Conservation (phyloP, 2,888 invertebrate species). For the Brachypalpus laphriformis region DNA sequence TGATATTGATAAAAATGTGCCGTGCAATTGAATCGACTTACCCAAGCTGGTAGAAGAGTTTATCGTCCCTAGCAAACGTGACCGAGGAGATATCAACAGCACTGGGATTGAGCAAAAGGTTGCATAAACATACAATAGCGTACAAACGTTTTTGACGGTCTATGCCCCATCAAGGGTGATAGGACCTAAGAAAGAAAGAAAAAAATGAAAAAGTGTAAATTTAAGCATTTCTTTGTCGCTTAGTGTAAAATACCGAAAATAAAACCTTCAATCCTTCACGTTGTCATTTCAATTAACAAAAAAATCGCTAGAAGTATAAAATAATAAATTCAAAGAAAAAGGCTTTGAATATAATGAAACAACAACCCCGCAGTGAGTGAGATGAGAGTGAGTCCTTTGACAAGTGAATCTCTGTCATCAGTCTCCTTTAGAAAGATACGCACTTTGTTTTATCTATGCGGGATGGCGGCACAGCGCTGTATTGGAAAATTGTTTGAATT, state of each 20-base stretch:
- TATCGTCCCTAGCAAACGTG: too few relatives aligned
- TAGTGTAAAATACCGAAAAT: not conserved
- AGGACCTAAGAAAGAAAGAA: too few relatives aligned
- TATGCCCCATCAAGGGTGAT: too few relatives aligned
- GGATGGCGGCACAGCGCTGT: conserved; percentile 41
- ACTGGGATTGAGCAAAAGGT: too few relatives aligned
- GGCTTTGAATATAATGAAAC: conserved; percentile 38
- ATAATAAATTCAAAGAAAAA: conserved; percentile 55
- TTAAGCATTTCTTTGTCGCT: conserved; percentile 7
- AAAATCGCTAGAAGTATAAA: conserved; percentile 26
- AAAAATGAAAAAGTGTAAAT: too few relatives aligned
- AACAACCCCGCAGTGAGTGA: conserved; percentile 24
- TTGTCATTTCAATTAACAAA: conserved; percentile 58
- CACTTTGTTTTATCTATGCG: conserved; percentile 64
- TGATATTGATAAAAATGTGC: too few relatives aligned
- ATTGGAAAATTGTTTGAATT: conserved; percentile 60
- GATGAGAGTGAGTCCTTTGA: conserved; percentile 53
- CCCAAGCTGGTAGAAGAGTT: too few relatives aligned
- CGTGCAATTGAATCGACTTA: too few relatives aligned
- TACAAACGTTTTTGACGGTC: too few relatives aligned
- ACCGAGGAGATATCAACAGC: too few relatives aligned
- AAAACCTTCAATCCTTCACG: conserved; percentile 21
- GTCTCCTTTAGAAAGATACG: conserved; percentile 8
- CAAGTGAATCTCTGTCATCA: conserved; percentile 66
- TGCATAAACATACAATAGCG: too few relatives aligned